Evolutionary conservation across 30 jellyfish, hydroid and myxozoan species (phyloP), one percentile per base, ranked within the genome.

Genomic region (Hydra vulgaris): DNA sequence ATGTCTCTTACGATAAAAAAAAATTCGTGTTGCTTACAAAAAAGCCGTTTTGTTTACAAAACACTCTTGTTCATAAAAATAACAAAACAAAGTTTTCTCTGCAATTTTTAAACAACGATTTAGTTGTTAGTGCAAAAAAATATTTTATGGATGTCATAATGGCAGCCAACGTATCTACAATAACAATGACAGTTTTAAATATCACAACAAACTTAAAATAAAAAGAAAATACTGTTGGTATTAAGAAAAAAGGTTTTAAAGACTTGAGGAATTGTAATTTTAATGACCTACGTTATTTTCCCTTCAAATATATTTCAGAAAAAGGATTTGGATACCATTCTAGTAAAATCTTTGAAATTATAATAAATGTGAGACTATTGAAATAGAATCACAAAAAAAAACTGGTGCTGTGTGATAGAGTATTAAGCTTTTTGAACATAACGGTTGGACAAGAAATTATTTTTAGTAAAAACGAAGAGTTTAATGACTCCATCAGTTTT

Each of bases 361-460:
- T 53, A 71, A 75, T 17, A 75, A 26, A 53, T 75, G 69, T 16
- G 83, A 75, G 25, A 75, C 53, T 0, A 23, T 16, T 26, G 26
- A 75, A 75, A 75, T 75, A 25, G 17, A 22, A 75, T 25, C 83
- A 0, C 71, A 23, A 1, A 23, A 75, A 54, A 71, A 75, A 75
- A 75, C 72, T n/a, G 83, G 83, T 0, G 83, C 83, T 5, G 66
- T 75, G 7, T 25, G 71, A 75, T 71, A 12, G 83, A 75, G 21
- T 75, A 75, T 54, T 12, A 25, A 17, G 83, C 23, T 75, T 27
- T 22, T 67, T 75, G 0, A 23, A 75, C 21, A 54, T 75, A n/a
- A 0, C 72, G 8, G 16, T 18, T 18, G 56, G n/a, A 75, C 56
- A 54, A 22, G 83, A 75, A 25, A 75, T 25, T 17, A 75, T 75